Base-by-base conservation (phyloP, 2,113 vertebrate species). In the Tyrannus savana region DNA sequence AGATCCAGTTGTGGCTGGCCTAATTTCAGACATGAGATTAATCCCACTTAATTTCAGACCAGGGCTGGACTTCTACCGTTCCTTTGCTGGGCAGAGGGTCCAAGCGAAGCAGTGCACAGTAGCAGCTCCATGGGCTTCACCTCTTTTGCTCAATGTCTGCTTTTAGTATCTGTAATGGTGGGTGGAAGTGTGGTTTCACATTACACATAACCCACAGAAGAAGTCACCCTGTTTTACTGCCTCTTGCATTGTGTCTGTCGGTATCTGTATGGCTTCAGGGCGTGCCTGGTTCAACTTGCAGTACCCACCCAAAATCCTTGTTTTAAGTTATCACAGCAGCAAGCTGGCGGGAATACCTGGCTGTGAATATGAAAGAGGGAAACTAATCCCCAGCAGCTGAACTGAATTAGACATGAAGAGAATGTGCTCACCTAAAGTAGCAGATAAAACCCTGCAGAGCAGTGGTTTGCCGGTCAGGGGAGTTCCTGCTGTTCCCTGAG, bases 71-170 rank as follows among this genome's bases (percentile, higher is more conserved):
- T 68, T 68, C 39, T 30, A 0, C 35, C 1, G 1, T 17, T 19
- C 10, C 37, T 71, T 46, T 74, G 69, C 35, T 33, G 14, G 77
- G 72, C 77, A 46, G 46, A 52, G 35, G 10, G 11, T 33, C 50
- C 0, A 14, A 37, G 41, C 9, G 16, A 25, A 47, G 15, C 1
- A 2, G 37, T 9, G 13, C 39, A 19, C 35, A 18, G 4, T 8
- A 58, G 41, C 66, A 68, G 41, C 64, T 37, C 23, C 31, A 1
- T 12, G 35, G 62, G 23, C 74, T 44, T 89, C 33, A 1, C 46
- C 30, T 50, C 60, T 55, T 49, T 67, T n/a, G 28, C 71, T 67
- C 33, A 4, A 0, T 33, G n/a, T 21, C 75, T 88, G 21, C 76
- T 68, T 94, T 84, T 78, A 89, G 81, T 41, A 15, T 37, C 62